phyloP scores from a whole-genome alignment of 2,113 vertebrate species.

The Alligator sinensis region DNA sequence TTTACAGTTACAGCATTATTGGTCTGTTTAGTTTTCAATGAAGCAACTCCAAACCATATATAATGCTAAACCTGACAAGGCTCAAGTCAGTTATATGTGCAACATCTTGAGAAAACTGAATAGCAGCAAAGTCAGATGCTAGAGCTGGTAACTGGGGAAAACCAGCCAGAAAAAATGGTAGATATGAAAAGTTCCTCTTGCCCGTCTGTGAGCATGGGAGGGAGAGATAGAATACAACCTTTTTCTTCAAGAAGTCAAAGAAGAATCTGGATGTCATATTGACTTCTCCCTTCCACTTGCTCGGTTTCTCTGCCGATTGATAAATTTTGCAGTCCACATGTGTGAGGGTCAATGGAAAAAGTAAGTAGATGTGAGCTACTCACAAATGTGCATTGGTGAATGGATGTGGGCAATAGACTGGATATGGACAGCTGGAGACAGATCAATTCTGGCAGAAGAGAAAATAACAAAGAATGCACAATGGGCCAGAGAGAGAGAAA shows the following conservation, averaged over 20 bases:
- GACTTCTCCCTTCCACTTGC: not conserved
- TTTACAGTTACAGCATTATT: not conserved
- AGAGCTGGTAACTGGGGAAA: not conserved
- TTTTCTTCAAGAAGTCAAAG: not conserved
- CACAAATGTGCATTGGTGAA: not conserved
- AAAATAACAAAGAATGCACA: not conserved
- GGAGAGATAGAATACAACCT: not conserved
- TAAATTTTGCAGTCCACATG: not conserved
- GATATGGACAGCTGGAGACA: not conserved
- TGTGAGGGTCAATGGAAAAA: not conserved
- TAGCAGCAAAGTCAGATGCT: not conserved
- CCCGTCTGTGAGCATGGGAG: not conserved
- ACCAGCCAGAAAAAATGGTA: not conserved
- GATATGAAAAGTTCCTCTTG: not conserved
- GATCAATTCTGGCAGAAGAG: not conserved
- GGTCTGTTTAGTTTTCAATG: not conserved
- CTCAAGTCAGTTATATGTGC: not conserved
- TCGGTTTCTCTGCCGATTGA: not conserved
- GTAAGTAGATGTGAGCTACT: not conserved
- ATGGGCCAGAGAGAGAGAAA: not conserved
- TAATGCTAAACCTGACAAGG: not conserved
- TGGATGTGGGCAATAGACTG: not conserved
- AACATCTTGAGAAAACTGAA: not conserved
- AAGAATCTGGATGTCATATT: not conserved
- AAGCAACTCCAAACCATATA: not conserved